phyloP scores from a whole-genome alignment of 2,113 vertebrate genomes.

The Prolemur simus region DNA sequence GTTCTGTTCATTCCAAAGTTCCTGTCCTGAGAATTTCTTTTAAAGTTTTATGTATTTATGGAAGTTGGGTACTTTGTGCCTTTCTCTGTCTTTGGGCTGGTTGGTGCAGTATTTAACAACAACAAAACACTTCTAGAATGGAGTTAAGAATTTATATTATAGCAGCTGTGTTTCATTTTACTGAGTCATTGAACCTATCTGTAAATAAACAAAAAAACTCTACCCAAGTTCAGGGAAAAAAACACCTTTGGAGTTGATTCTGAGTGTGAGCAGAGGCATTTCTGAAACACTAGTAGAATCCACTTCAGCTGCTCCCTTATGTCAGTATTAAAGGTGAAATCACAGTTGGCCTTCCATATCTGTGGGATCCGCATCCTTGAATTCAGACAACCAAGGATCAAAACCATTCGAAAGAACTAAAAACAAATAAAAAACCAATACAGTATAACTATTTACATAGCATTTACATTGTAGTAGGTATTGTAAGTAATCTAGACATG shows the following conservation, averaged over 20 bases:
- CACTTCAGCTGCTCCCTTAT: background rate
- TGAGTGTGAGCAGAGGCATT: background rate
- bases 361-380: background rate
- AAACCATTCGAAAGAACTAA: background rate
- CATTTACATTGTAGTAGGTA: background rate
- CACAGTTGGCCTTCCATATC: background rate
- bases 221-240: background rate
- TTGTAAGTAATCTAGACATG: background rate
- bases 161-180: background rate
- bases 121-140: background rate
- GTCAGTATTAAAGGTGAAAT: background rate
- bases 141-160: background rate
- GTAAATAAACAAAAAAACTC: background rate
- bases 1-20: background rate
- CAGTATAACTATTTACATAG: background rate
- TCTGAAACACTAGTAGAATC: background rate
- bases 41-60: background rate
- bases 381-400: background rate
- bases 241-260: background rate
- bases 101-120: background rate
- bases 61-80: background rate
- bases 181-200: constrained; percentile 1
- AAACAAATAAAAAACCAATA: background rate
- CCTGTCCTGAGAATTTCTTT: background rate
- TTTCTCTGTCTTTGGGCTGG: background rate